Conservation (phyloP, 2,113 vertebrate species). For the Siniperca knerii region DNA sequence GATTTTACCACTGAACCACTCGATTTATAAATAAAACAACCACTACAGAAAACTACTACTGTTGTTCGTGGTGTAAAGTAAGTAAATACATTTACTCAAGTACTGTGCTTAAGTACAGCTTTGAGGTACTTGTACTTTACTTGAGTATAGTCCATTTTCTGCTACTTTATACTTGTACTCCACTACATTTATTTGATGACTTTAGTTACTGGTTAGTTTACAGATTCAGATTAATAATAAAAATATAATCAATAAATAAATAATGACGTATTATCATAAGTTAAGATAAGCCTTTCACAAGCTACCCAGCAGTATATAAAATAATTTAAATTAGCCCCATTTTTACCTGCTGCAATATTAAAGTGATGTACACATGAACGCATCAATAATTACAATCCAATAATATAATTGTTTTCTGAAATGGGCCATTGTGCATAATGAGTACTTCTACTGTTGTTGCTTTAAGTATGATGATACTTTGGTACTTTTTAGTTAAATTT, state of each 20-base stretch:
- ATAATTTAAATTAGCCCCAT: background rate
- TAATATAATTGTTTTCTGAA: background rate
- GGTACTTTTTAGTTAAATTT: background rate
- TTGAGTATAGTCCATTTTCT: too few relatives aligned
- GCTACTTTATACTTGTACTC: too few relatives aligned
- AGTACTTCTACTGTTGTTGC: background rate
- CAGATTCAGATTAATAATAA: background rate
- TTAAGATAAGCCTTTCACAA: background rate
- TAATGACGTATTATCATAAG: background rate
- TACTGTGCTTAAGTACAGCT: background rate
- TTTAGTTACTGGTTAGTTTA: background rate
- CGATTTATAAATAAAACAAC: background rate
- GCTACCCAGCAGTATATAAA: background rate
- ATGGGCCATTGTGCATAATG: background rate
- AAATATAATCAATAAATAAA: background rate
- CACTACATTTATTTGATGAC: too few relatives aligned
- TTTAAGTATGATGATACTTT: background rate
- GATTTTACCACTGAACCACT: background rate
- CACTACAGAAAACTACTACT: background rate
- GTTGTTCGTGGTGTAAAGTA: background rate
- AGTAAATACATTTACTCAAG: too few relatives aligned
- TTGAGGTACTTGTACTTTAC: background rate
- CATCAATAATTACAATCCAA: background rate
- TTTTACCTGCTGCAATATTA: background rate
- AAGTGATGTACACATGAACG: background rate